These are phyloP conservation scores for Labeo catla DNA, from an alignment of 2,113 vertebrate genomes.

Conservation along the genomic window DNA sequence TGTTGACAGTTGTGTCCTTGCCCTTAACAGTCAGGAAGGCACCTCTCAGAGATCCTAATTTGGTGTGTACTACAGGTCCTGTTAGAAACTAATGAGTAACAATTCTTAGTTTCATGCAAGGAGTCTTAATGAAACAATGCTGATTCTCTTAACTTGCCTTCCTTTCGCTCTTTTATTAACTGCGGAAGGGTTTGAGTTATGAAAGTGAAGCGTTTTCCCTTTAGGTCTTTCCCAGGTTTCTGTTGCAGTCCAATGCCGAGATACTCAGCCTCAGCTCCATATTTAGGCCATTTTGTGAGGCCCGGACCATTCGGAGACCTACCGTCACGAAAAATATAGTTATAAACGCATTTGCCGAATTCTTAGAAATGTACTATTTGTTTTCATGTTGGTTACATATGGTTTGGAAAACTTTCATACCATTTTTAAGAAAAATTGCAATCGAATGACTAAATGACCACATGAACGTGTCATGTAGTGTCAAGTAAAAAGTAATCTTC, in stretches of 20 bases:
- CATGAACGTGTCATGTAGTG: not conserved
- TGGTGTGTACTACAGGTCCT: slow-evolving; percentile 72
- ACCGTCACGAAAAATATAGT: not conserved
- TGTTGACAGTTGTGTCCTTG: slow-evolving; percentile 68
- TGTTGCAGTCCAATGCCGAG: slow-evolving; percentile 67
- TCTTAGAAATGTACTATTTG: not conserved
- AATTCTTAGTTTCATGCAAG: not conserved
- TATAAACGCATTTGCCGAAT: not conserved
- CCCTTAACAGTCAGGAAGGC: slow-evolving; percentile 67
- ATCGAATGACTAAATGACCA: not conserved
- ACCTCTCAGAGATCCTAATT: slow-evolving; percentile 77
- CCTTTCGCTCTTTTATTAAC: slow-evolving; percentile 51
- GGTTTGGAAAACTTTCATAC: not conserved
- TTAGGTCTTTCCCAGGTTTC: slow-evolving; percentile 62
- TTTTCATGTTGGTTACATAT: not conserved
- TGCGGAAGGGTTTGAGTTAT: slow-evolving; percentile 68
- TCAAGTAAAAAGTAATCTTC: not conserved
- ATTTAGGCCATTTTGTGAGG: slow-evolving; percentile 72
- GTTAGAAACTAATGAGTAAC: not conserved
- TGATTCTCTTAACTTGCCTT: slow-evolving; percentile 19
- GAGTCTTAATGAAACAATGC: not conserved
- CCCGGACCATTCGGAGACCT: slow-evolving; percentile 74
- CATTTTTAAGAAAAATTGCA: not conserved
- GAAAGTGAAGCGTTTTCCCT: slow-evolving; percentile 67
- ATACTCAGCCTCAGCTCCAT: slow-evolving; percentile 67